phyloP scores from a whole-genome alignment of 2,797 vertebrate genomes.

The Phalanger gymnotis region DNA sequence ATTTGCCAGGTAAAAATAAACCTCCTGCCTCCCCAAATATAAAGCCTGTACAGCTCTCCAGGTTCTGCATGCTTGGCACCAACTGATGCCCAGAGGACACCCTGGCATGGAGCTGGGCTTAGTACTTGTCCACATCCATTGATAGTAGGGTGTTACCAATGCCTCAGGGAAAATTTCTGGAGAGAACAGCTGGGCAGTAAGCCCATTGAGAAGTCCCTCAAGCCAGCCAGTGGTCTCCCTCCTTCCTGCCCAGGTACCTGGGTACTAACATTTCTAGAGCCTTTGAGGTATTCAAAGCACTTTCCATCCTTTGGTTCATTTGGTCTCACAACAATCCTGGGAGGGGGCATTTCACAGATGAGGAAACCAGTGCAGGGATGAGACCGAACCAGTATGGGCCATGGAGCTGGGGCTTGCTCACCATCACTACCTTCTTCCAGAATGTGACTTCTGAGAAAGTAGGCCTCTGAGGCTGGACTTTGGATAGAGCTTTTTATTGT shows the following conservation, averaged over 20 bases:
- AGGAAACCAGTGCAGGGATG: background rate
- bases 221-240: background rate
- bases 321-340: background rate
- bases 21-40: conserved; percentile 89
- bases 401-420: no score
- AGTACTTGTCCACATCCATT: background rate
- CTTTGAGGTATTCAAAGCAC: no score
- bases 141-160: background rate
- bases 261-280: background rate
- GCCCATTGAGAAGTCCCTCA: background rate
- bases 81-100: conserved; percentile 64
- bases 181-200: background rate
- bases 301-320: no score
- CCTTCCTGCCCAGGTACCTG: background rate
- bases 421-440: background rate
- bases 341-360: background rate
- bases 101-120: background rate
- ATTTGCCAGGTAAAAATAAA: conserved; percentile 93
- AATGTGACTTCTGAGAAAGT: no score
- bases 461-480: background rate
- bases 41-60: conserved; percentile 88
- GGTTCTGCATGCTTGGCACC: conserved; percentile 82
- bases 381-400: background rate
- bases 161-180: background rate
- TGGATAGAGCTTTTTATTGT: background rate